These are phyloP conservation scores for Nematostella vectensis DNA, from an alignment of 92 coral and sea anemone genomes.

Conservation along the genomic window DNA sequence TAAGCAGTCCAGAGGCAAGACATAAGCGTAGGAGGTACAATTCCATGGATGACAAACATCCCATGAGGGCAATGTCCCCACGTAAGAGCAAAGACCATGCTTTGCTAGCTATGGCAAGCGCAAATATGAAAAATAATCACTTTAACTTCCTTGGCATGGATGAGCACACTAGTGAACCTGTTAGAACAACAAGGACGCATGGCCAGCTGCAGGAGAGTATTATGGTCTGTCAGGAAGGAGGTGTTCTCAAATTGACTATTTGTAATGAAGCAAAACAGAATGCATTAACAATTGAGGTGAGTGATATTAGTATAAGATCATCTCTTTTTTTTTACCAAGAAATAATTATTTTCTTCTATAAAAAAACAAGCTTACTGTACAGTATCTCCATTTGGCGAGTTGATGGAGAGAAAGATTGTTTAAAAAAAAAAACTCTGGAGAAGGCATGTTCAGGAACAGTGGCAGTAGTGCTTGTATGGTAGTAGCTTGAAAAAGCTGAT, in stretches of 20 bases:
- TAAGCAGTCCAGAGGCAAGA: slow-evolving; percentile 11
- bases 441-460: no score
- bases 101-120: slow-evolving; percentile 18
- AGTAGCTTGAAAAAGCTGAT: no score
- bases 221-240: slow-evolving; percentile 42
- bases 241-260: slow-evolving; percentile 49
- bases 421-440: no score
- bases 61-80: slow-evolving; percentile 7
- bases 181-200: slow-evolving; percentile 47
- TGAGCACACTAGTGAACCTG: slow-evolving; percentile 1
- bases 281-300: slow-evolving; percentile 57
- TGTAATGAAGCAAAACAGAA: slow-evolving; percentile 71
- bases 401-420: no score
- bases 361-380: no score
- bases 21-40: slow-evolving; percentile 7
- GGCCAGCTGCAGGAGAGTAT: slow-evolving; percentile 51
- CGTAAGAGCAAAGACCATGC: slow-evolving; percentile 29
- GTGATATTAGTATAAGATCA: slow-evolving; percentile 2
- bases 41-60: slow-evolving; percentile 1
- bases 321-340: not conserved
- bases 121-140: slow-evolving; percentile 14
- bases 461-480: no score
- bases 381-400: no score
- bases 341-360: no score
- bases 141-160: slow-evolving; percentile 13